phyloP scores from a whole-genome alignment of 2,888 invertebrate genomes.

The Acronicta alni region DNA sequence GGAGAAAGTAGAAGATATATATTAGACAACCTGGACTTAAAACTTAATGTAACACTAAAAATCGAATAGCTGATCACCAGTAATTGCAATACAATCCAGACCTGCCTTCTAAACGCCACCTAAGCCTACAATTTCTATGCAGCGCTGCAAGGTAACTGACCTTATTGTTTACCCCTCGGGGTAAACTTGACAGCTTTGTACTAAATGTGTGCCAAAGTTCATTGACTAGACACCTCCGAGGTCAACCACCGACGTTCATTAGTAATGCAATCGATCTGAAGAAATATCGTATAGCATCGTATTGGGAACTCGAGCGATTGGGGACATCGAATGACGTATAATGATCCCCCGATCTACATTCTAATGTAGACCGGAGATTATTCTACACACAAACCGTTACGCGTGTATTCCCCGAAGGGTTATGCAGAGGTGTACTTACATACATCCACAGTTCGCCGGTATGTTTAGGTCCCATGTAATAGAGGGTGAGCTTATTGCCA shows the following conservation, averaged over 20 bases:
- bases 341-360: no score
- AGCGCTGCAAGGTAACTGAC: conserved; percentile 60
- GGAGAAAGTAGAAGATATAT: no score
- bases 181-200: conserved; percentile 72
- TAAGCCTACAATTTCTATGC: conserved; percentile 31
- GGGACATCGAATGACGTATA: conserved; percentile 25
- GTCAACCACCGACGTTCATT: conserved; percentile 51
- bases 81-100: not conserved
- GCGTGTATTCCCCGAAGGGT: no score
- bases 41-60: no score
- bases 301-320: conserved; percentile 25
- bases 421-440: no score
- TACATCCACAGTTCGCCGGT: no score
- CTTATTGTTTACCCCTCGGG: conserved; percentile 70
- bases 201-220: conserved; percentile 57
- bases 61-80: no score
- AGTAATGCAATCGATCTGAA: conserved; percentile 58
- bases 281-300: conserved; percentile 17
- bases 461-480: no score
- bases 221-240: conserved; percentile 53
- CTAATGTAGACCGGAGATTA: no score
- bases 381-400: no score
- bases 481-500: no score
- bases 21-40: no score
- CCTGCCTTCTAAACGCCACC: not conserved